phyloP scores from a whole-genome alignment of 2,797 vertebrate species.

The Anguilla obscura region DNA sequence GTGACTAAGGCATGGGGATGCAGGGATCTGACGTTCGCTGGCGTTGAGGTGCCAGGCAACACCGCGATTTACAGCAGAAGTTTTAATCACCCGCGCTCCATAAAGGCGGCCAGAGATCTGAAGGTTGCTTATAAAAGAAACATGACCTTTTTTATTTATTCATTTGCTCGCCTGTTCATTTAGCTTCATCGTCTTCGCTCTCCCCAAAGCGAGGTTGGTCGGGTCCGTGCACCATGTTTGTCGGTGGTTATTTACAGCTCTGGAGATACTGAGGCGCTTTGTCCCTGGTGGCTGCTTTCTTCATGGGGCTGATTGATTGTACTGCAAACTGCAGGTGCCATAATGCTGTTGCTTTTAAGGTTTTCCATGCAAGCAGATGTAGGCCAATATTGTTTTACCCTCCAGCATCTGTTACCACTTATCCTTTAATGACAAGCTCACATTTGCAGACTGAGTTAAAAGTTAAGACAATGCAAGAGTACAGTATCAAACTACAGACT shows the following conservation, averaged over 20 bases:
- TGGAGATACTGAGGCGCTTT: conserved; percentile 3
- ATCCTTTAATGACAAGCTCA: not conserved
- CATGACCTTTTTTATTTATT: conserved; percentile 26
- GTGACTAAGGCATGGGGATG: not conserved
- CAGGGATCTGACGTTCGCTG: not conserved
- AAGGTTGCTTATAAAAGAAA: conserved; percentile 19
- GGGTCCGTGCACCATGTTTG: not conserved
- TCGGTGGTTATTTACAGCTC: conserved; percentile 20
- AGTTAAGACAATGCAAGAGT: not conserved
- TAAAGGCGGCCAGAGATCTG: not conserved
- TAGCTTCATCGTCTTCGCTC: not conserved
- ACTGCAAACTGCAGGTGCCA: not conserved
- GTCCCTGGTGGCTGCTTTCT: conserved; percentile 8
- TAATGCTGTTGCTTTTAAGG: conserved; percentile 6
- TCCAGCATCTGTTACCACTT: conserved; percentile 3
- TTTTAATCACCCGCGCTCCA: not conserved
- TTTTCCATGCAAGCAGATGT: conserved; percentile 9
- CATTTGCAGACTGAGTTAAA: not conserved
- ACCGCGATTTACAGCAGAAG: not conserved
- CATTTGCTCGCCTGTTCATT: not conserved
- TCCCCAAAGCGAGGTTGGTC: not conserved
- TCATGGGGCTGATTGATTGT: not conserved
- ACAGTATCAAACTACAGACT: not conserved
- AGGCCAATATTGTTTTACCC: conserved; percentile 1
- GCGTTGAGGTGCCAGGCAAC: not conserved